phyloP scores from a whole-genome alignment of 2,113 vertebrate species.

The Stomatorhinus ivindoensis region DNA sequence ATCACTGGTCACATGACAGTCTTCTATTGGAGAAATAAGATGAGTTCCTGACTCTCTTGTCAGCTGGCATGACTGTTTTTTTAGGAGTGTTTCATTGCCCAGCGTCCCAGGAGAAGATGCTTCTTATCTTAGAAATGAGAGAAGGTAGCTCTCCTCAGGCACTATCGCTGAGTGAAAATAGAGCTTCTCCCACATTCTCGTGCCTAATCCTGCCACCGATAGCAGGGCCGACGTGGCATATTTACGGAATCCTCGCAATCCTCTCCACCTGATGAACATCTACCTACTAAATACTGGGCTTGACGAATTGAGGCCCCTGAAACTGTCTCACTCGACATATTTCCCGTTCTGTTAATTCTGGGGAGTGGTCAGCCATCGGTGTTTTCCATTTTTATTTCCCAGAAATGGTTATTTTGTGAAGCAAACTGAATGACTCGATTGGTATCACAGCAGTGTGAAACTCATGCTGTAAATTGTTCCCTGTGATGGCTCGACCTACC shows the following conservation, averaged over 20 bases:
- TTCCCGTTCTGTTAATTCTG: background rate
- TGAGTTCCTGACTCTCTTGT: background rate
- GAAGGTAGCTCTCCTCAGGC: background rate
- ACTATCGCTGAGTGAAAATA: background rate
- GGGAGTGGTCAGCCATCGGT: background rate
- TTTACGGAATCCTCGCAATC: background rate
- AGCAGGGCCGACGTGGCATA: background rate
- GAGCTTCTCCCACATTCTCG: background rate
- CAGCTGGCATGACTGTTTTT: background rate
- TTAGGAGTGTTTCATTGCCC: background rate
- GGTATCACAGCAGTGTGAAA: background rate
- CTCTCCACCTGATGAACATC: background rate
- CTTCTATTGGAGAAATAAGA: background rate
- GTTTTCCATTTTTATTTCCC: background rate
- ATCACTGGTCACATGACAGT: background rate
- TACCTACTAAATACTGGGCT: background rate
- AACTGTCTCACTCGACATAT: background rate
- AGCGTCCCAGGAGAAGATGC: background rate
- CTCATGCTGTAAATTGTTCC: background rate
- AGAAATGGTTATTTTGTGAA: background rate
- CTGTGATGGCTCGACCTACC: background rate
- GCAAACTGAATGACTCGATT: background rate
- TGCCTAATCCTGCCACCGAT: background rate
- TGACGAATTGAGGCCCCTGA: background rate
- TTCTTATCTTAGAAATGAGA: slow-evolving; percentile 1